Percentiles rank a stretch among this genome's conserved stretches.
Evolutionary conservation across 1,140 invertebrate species (phyloP).

Genomic region (Carcinoscorpius rotundicauda): DNA sequence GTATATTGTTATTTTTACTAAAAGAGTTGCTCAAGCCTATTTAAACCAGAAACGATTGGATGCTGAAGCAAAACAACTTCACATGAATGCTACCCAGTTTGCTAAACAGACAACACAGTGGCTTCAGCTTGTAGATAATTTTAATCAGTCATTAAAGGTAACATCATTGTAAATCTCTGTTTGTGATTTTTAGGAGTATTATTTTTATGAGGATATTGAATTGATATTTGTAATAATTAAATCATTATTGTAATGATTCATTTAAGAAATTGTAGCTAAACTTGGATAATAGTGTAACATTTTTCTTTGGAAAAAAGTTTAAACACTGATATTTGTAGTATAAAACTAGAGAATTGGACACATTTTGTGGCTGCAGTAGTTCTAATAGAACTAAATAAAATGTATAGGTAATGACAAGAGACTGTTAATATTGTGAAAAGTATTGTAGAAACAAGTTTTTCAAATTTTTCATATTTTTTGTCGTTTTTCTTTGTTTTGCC

Average conservation of each 20-base stretch:
- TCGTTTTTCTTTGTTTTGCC: too few relatives aligned
- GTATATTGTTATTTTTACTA: slow-evolving; percentile 31
- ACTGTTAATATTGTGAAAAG: too few relatives aligned
- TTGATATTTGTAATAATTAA: neutral
- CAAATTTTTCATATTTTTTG: too few relatives aligned
- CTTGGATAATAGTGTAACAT: too few relatives aligned
- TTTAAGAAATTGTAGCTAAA: neutral
- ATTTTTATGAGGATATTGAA: too few relatives aligned
- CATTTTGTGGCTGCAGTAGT: too few relatives aligned
- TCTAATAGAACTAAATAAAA: too few relatives aligned
- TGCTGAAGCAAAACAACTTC: slow-evolving; percentile 92
- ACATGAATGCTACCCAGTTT: slow-evolving; percentile 85
- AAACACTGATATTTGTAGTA: too few relatives aligned
- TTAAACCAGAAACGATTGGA: slow-evolving; percentile 95
- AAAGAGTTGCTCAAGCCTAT: slow-evolving; percentile 88
- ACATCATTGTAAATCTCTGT: slow-evolving; percentile 4
- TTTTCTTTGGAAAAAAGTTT: too few relatives aligned
- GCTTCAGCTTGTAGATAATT: slow-evolving; percentile 84
- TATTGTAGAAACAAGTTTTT: too few relatives aligned
- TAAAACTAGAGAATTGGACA: too few relatives aligned
- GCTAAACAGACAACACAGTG: slow-evolving; percentile 94
- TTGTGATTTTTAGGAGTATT: neutral
- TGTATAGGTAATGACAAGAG: too few relatives aligned
- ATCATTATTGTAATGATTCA: neutral
- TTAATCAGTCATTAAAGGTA: slow-evolving; percentile 83